Base-by-base conservation (phyloP, 2,797 vertebrate genomes). In the Octomys mimax region DNA sequence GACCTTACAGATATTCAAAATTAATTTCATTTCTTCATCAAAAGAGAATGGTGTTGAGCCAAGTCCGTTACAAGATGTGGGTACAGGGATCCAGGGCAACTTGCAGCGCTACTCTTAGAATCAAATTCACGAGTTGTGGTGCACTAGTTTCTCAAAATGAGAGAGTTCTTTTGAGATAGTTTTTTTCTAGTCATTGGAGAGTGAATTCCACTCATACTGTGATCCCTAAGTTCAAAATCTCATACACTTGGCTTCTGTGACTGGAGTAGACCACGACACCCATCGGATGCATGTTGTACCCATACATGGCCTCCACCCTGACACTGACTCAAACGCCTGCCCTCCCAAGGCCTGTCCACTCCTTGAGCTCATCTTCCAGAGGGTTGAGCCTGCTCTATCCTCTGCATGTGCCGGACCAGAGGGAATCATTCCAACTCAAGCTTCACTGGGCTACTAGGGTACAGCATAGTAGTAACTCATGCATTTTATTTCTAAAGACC, bases 401-500 rank as follows among this genome's bases (percentile, higher is more conserved):
- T 96, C 96, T 94, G 91, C 83, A 87, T 19, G 57, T 83, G 93
- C 83, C 88, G 73, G 78, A 89, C 96, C 96, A 97, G 78, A 90
- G 89, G 96, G 97, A 87, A 78, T 87, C 73, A 87, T 68, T 96
- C 82, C 49, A 90, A 96, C 64, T 97, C 73, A 49, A 46, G 96
- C 91, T 91, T 96, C 95, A 97, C 0, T 62, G 96, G 96, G 97
- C 94, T 2, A 77, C 97, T 97, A 97, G 77, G 95, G 71, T 94
- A 95, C 70, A 94, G 95, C 97, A 92, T 64, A 97, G 96, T 71
- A 66, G 93, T 92, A 91, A 97, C 86, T 98, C 98, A 98, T 98
- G 98, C 98, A 97, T 80, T 96, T 97, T 97, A 96, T 96, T 91
- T 94, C 95, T 95, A 98, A 96, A 97, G 94, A 91, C 54, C 28